Evolutionary conservation across 2,113 vertebrate species (phyloP).

Genomic region (Falco punctatus): DNA sequence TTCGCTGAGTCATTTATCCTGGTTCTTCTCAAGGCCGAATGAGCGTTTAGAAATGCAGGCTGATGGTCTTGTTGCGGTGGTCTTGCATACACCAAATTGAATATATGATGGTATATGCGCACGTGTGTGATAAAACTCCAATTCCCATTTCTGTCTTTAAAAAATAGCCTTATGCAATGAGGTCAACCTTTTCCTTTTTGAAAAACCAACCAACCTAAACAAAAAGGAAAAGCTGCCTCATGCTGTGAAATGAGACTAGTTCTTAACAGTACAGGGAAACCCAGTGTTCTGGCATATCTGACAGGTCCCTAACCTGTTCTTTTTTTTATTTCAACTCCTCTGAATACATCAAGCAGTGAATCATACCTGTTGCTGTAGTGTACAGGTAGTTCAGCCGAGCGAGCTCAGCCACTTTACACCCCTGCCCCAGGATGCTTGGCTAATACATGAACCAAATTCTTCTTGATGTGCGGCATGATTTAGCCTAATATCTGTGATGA

Average conservation of each 20-base stretch:
- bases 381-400: neutral
- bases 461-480: neutral
- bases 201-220: neutral
- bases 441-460: neutral
- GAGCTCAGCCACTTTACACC: neutral
- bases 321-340: neutral
- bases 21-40: neutral
- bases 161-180: neutral
- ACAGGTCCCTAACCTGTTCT: neutral
- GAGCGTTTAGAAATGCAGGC: neutral
- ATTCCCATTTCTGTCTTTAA: neutral
- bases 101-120: neutral
- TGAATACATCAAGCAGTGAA: neutral
- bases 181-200: neutral
- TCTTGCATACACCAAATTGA: neutral
- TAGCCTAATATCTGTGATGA: neutral
- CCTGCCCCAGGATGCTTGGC: neutral
- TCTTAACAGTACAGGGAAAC: neutral
- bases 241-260: neutral
- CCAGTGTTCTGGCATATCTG: neutral
- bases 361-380: neutral
- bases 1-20: neutral
- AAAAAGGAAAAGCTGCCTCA: neutral
- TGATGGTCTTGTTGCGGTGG: neutral
- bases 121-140: neutral